Evolutionary conservation across 2,797 vertebrate species (phyloP), one percentile per base, ranked within the genome.

Genomic region (Onychomys arenicola): DNA sequence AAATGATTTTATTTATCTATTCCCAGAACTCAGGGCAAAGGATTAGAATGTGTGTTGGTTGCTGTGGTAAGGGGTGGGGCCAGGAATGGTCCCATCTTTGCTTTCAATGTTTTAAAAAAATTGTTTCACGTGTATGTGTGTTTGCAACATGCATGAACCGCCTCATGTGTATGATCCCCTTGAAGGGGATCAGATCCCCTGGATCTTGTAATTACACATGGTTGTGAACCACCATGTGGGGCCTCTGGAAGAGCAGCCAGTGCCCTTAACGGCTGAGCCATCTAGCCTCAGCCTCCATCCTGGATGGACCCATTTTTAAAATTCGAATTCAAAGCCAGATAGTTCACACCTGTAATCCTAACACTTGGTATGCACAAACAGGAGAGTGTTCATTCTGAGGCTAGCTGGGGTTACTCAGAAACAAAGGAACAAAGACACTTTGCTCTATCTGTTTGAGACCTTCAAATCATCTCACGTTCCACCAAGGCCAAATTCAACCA

Each of bases 1-100:
- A 65, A 34, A 76, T 34, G 27, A 19, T 85, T 81, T 96, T 52
- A 87, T 86, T 90, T 93, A 75, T 96, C 96, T 94, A 63, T 96
- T 90, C 71, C 32, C 32, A 89, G 40, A 96, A 76, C 13, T 80
- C 78, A 96, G 63, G 80, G 19, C n/a, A 89, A 40, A 88, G 57
- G 69, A 86, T 8, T 49, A 49, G 43, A 65, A n/a, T 46, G 4
- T 59, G 0, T 91, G 61, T 86, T 93, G 65, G 59, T 69, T 78
- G 78, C 4, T 40, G 43, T 89, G 84, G 57, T 37, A 63, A 2
- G 17, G 5, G 16, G 34, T n/a, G 63, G n/a, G 6, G 40, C 83
- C 59, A 57, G 46, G 52, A n/a, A 37, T 19, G 84, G 84, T 65
- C 59, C 40, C 82, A 46, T 65, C 61, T 69, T 85, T 52, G 61